phyloP scores from a whole-genome alignment of 37 sponge, comb jelly and placozoan genomes.

The Cliona cf. orientalis region DNA sequence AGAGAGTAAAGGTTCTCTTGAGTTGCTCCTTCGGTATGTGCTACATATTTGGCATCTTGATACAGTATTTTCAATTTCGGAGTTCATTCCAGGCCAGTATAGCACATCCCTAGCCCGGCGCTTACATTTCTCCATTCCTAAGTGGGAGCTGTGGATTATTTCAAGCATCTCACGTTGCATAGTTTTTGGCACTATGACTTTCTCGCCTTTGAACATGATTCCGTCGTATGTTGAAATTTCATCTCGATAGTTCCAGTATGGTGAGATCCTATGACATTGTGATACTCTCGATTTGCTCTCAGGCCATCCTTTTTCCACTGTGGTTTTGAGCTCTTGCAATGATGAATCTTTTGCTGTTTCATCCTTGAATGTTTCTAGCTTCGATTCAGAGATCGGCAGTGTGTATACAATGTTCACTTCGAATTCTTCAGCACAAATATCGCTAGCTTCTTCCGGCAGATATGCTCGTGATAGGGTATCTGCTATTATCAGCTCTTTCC shows the following conservation, averaged over 20 bases:
- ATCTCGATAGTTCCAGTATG: slow-evolving; percentile 9
- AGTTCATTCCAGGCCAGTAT: slow-evolving; percentile 1
- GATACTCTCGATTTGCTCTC: neutral
- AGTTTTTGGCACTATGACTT: slow-evolving; percentile 16
- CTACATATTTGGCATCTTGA: neutral
- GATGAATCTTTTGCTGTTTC: neutral
- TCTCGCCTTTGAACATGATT: slow-evolving; percentile 8
- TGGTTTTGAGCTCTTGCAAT: neutral
- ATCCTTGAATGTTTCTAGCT: neutral
- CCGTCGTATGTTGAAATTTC: slow-evolving; percentile 2
- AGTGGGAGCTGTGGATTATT: neutral
- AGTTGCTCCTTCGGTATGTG: neutral
- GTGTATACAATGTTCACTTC: neutral
- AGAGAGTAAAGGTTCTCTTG: neutral
- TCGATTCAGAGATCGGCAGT: neutral
- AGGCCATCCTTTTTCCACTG: neutral
- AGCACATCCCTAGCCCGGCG: neutral
- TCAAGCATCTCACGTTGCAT: slow-evolving; percentile 12
- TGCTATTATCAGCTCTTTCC: neutral
- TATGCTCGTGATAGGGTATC: neutral
- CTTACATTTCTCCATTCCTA: neutral
- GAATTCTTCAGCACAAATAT: neutral
- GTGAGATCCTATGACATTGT: neutral
- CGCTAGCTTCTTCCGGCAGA: neutral
- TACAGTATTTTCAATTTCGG: neutral